These are phyloP conservation scores for Andrena praecox DNA, from an alignment of 2,888 invertebrate species.

Conservation along the genomic window DNA sequence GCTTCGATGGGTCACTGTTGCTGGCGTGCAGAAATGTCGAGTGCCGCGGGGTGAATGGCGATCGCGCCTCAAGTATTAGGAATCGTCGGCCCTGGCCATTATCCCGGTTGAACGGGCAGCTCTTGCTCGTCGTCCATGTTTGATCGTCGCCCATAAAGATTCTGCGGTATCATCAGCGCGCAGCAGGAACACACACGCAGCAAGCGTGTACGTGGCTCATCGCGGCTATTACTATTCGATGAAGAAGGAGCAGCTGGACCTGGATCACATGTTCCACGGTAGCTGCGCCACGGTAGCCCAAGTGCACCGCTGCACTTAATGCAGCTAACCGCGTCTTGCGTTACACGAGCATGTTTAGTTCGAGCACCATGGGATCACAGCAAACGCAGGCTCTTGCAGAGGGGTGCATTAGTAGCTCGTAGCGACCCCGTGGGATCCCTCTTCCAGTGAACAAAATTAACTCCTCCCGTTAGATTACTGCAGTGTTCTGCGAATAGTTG, in stretches of 20 bases:
- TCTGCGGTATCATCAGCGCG: constrained; percentile 54
- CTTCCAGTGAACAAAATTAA: neutral
- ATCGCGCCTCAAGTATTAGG: constrained; percentile 45
- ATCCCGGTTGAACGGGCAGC: constrained; percentile 14
- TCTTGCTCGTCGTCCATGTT: neutral
- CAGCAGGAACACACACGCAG: constrained; percentile 6
- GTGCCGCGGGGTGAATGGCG: constrained; percentile 3
- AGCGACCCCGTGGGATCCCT: constrained; percentile 23
- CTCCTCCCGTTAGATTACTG: neutral
- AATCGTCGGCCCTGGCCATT: constrained; percentile 38
- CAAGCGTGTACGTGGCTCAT: constrained; percentile 33
- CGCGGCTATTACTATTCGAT: constrained; percentile 50
- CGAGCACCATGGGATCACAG: constrained; percentile 1
- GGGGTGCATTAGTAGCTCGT: neutral
- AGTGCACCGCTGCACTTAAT: constrained; percentile 18
- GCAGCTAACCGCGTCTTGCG: constrained; percentile 29
- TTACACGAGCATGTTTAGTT: constrained; percentile 23
- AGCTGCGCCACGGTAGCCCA: constrained; percentile 15
- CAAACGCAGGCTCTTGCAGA: no score
- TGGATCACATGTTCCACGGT: constrained; percentile 29
- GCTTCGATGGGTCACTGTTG: neutral
- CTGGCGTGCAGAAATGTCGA: no score
- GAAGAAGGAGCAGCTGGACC: constrained; percentile 26
- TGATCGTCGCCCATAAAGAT: constrained; percentile 42
- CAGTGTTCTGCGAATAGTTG: no score